Conservation (phyloP, 1,140 invertebrate species). For the Drosophila bipectinata region DNA sequence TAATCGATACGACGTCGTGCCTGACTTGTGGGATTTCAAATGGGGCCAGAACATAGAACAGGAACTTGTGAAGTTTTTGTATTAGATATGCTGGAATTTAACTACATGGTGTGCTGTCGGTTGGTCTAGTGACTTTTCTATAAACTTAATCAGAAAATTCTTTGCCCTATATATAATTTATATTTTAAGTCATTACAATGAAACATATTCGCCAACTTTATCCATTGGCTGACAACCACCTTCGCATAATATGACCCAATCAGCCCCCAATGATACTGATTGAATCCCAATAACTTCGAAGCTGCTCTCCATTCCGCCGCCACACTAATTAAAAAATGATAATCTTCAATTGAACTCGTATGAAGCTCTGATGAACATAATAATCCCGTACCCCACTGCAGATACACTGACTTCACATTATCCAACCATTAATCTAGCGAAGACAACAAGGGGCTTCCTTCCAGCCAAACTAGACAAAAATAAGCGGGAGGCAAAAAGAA, state of each 20-base stretch:
- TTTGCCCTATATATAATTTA: background rate
- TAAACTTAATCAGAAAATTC: conserved; percentile 53
- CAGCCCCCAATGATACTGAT: background rate
- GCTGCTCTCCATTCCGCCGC: conserved; percentile 30
- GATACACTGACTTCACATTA: conserved; percentile 56
- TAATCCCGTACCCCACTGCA: conserved; percentile 22
- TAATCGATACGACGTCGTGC: conserved; percentile 37
- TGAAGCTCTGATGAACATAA: conserved; percentile 22
- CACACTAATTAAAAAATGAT: conserved; percentile 49
- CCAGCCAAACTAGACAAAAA: conserved; percentile 21
- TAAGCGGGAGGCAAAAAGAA: conserved; percentile 32
- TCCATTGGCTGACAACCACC: no score
- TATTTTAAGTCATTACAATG: no score
- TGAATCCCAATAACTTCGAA: no score
- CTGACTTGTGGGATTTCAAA: conserved; percentile 25
- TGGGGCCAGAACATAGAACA: background rate
- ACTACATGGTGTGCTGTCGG: conserved; percentile 10
- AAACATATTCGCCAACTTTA: no score
- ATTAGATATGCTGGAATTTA: conserved; percentile 6
- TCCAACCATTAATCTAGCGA: conserved; percentile 75
- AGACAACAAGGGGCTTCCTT: conserved; percentile 72
- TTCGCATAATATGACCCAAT: background rate
- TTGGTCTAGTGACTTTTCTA: background rate
- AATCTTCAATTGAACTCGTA: conserved; percentile 53
- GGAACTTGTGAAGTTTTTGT: conserved; percentile 8